These are phyloP conservation scores for Latrodectus elegans DNA, from an alignment of 2,888 invertebrate genomes.

Conservation along the genomic window DNA sequence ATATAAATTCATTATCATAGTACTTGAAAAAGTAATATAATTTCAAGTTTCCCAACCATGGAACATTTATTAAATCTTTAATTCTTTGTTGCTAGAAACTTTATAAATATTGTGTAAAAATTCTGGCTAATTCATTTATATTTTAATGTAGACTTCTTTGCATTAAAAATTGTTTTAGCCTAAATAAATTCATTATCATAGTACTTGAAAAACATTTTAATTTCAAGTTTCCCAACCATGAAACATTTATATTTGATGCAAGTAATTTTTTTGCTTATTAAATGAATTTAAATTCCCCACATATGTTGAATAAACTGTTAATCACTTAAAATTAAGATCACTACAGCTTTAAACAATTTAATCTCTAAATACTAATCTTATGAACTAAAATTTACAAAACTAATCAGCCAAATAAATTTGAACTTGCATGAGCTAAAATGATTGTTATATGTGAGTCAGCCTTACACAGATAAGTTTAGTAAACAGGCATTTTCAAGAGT, in stretches of 20 bases:
- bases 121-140: not conserved
- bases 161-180: constrained; percentile 5
- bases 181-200: constrained; percentile 44
- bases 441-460: no score
- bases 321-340: no score
- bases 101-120: not conserved
- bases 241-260: not conserved
- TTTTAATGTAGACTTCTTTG: not conserved
- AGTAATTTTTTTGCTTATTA: not conserved
- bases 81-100: not conserved
- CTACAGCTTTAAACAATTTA: no score
- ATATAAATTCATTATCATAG: constrained; percentile 48
- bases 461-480: no score
- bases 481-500: no score
- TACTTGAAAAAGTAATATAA: constrained; percentile 29
- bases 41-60: constrained; percentile 52
- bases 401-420: no score
- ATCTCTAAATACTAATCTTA: no score
- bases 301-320: no score
- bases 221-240: constrained; percentile 49
- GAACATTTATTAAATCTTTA: constrained; percentile 5
- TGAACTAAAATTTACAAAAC: no score
- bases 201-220: constrained; percentile 29
- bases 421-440: no score
- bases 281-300: not conserved